Base-by-base conservation (phyloP, 2,113 vertebrate species). In the Varanus salvator region DNA sequence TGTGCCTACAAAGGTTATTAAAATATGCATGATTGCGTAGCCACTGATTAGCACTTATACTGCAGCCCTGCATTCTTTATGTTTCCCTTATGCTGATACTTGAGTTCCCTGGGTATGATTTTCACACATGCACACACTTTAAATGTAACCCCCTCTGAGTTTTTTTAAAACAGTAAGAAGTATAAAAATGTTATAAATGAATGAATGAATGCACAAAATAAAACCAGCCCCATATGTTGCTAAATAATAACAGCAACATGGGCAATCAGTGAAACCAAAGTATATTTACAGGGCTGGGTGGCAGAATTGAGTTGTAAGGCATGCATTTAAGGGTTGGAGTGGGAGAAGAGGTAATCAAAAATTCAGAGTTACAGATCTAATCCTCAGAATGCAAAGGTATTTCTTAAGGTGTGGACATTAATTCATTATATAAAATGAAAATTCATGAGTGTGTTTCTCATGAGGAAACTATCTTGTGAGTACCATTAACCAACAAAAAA, bases 391-490 rank as follows among this genome's bases (percentile, higher is more conserved):
- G 93, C 95, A 97, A 97, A 96, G 92, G 96, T 96, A 96, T 96
- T 95, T 96, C 93, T 95, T 97, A 97, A 97, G 95, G 93, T 96
- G 92, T 96, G 96, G 96, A 96, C 94, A 97, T 95, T 96, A 96
- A 96, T 97, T 97, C 95, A 96, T 95, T 97, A 96, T 96, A 96
- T 97, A 96, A 95, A 97, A 97, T 97, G 96, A 97, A 97, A 97
- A 97, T 97, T 96, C 96, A 97, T 97, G 96, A 97, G 96, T 74
- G 38, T 91, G 89, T 96, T 96, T 92, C 97, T 97, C 95, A 94
- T 95, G 96, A 97, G 97, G 94, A 96, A 96, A 97, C 89, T 89
- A 93, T 96, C 83, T 93, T 89, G 0, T 95, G 94, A 96, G 91
- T 96, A 94, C 92, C 94, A 96, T 96, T 96, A 97, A 97, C 96